Evolutionary conservation across 2,888 invertebrate species (phyloP).

Genomic region (Lasioglossum lativentre): DNA sequence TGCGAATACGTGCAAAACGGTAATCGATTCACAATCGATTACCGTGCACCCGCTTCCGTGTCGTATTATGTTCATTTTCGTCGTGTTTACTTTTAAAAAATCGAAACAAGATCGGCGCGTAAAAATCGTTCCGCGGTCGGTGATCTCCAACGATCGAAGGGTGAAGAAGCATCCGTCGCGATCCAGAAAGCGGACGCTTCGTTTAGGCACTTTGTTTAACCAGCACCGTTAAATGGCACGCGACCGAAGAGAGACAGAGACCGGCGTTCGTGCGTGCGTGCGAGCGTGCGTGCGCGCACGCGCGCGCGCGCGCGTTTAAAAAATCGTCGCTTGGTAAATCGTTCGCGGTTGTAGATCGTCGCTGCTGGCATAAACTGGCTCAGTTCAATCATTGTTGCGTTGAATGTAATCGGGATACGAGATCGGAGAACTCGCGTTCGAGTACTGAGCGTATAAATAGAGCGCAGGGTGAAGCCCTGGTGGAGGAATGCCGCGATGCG

Average conservation of each 20-base stretch:
- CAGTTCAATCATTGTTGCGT: constrained; percentile 78
- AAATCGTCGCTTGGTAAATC: neutral
- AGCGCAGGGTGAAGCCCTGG: constrained; percentile 83
- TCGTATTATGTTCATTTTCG: neutral
- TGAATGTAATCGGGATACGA: constrained; percentile 82
- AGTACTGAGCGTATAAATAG: constrained; percentile 83
- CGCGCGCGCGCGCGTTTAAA: neutral
- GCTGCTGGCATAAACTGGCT: constrained; percentile 73
- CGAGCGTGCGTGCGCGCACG: constrained; percentile 1
- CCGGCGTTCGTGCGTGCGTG: neutral
- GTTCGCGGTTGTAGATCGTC: constrained; percentile 39
- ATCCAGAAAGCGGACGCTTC: constrained; percentile 66
- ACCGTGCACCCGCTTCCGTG: constrained; percentile 3
- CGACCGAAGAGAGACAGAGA: constrained; percentile 50
- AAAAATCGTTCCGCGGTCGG: constrained; percentile 53
- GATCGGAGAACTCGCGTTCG: constrained; percentile 79
- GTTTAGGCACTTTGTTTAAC: constrained; percentile 71
- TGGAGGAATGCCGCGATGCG: constrained; percentile 78
- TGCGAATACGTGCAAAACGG: constrained; percentile 41
- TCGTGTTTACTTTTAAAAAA: constrained; percentile 22
- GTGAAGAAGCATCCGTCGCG: constrained; percentile 63
- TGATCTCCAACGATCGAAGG: constrained; percentile 49
- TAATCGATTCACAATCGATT: constrained; percentile 63
- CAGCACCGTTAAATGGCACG: constrained; percentile 67
- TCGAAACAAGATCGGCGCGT: constrained; percentile 48